Evolutionary conservation across 2,888 invertebrate species (phyloP).

Genomic region (Mactromeris polynyma): DNA sequence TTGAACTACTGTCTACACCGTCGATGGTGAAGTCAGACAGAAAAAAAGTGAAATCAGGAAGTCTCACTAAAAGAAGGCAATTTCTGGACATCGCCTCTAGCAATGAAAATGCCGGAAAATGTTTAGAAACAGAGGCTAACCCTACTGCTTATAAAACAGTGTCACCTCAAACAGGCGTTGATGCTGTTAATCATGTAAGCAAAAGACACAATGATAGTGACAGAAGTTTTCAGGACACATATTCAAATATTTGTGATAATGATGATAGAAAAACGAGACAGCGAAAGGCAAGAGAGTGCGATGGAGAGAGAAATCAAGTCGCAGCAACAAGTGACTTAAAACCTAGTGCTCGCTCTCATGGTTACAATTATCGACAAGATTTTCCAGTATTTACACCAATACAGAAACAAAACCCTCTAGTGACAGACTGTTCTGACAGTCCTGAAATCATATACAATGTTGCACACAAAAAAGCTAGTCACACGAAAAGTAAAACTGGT

Average conservation of each 20-base stretch:
- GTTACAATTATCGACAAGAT: neutral
- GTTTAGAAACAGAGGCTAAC: neutral
- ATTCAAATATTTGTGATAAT: neutral
- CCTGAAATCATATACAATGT: neutral
- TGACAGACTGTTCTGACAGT: neutral
- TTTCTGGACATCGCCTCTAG: neutral
- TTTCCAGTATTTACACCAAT: neutral
- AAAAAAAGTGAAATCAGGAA: slow-evolving; percentile 24
- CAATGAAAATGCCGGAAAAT: neutral
- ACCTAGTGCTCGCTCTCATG: neutral
- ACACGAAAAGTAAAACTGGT: neutral
- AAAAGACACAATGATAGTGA: neutral
- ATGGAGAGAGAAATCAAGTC: neutral
- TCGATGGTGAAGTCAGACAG: neutral
- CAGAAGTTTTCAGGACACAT: neutral
- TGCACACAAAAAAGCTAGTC: neutral
- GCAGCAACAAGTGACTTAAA: neutral
- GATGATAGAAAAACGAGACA: neutral
- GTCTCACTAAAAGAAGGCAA: neutral
- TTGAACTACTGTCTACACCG: slow-evolving; percentile 51
- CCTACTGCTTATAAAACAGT: neutral
- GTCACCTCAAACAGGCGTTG: neutral
- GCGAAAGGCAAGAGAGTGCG: neutral
- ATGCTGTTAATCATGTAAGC: neutral
- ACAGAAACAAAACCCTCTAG: neutral